Conservation (phyloP, 2,888 invertebrate species). For the Conomelus anceps region DNA sequence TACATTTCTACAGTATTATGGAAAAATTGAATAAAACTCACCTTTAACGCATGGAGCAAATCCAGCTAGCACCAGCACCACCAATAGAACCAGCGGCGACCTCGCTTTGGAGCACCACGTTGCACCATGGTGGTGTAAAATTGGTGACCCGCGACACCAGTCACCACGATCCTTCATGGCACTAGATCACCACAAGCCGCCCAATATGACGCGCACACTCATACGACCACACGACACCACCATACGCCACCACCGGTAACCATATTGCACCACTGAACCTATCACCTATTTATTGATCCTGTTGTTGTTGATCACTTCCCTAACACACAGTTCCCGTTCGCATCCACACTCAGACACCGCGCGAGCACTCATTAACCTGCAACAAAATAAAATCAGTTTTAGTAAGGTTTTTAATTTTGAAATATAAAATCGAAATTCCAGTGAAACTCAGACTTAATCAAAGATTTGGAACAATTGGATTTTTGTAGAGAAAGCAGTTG, state of each 20-base stretch:
- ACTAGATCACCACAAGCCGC: too few species aligned
- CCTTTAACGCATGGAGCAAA: background rate
- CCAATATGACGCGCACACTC: background rate
- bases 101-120: background rate
- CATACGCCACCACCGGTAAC: background rate
- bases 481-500: too few species aligned
- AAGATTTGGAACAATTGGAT: too few species aligned
- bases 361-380: background rate
- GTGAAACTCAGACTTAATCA: background rate
- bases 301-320: background rate
- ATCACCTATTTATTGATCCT: background rate
- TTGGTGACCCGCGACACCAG: background rate
- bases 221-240: background rate
- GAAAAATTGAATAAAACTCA: background rate
- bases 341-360: background rate
- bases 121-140: background rate
- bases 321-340: background rate
- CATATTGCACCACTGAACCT: background rate
- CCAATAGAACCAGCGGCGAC: background rate
- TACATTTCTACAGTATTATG: background rate
- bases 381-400: background rate
- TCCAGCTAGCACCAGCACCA: background rate
- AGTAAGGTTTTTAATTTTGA: background rate
- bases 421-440: too few species aligned
- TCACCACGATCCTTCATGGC: background rate